A percentile compares a stretch with the other conserved stretches of the same genome.
These are phyloP conservation scores for Cinclus mexicanus DNA, from an alignment of 2,113 vertebrate genomes.

Conservation along the genomic window DNA sequence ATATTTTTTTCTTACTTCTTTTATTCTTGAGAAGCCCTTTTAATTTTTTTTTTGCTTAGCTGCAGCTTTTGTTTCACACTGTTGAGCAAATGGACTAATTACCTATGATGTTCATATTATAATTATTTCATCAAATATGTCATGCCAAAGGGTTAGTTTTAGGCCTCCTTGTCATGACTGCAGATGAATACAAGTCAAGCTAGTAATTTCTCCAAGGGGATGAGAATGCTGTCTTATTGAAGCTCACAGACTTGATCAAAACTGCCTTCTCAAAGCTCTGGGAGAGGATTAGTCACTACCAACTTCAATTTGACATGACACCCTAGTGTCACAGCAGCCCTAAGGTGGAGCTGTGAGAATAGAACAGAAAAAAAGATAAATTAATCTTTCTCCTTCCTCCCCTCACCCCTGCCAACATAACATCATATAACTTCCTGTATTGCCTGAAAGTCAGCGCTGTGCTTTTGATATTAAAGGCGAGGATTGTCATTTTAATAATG, in stretches of 20 bases:
- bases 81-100: not conserved
- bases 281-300: not conserved
- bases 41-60: not conserved
- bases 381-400: not conserved
- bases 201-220: conserved; percentile 13
- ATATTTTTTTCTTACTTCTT: not conserved
- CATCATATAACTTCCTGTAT: not conserved
- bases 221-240: not conserved
- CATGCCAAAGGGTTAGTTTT: conserved; percentile 13
- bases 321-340: not conserved
- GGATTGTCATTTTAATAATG: not conserved
- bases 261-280: conserved; percentile 36
- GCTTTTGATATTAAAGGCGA: not conserved
- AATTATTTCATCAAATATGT: not conserved
- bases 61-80: not conserved
- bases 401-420: not conserved
- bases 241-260: conserved; percentile 31
- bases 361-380: not conserved
- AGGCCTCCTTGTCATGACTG: not conserved
- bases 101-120: not conserved
- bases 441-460: not conserved
- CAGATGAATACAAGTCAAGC: conserved; percentile 22
- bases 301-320: conserved; percentile 25
- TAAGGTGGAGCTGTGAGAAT: not conserved
- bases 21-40: not conserved